A percentile compares a stretch with the other conserved stretches of the same genome.
phyloP scores from a whole-genome alignment of 2,888 invertebrate genomes.

The Macrophya annulata region DNA sequence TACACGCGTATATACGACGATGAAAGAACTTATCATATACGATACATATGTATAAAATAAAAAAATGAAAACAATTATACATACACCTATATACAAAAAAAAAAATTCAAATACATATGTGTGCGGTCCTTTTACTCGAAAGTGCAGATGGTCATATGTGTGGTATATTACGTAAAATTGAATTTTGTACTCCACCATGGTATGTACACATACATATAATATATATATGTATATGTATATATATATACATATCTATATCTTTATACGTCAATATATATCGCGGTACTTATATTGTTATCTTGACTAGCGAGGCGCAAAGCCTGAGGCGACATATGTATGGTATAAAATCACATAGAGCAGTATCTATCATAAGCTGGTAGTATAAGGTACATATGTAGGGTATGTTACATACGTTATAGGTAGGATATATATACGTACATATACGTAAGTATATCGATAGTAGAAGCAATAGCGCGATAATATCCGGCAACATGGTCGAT shows the following conservation, averaged over 20 bases:
- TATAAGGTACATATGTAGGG: too few species aligned
- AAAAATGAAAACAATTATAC: too few species aligned
- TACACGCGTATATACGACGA: too few species aligned
- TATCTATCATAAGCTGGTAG: neutral
- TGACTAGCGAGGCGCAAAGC: conserved; percentile 3
- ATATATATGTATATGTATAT: neutral
- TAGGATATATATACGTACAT: neutral
- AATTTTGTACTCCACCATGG: neutral
- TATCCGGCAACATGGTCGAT: neutral
- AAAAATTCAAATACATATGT: too few species aligned
- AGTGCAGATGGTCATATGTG: too few species aligned
- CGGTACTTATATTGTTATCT: conserved; percentile 38
- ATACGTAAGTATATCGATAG: neutral
- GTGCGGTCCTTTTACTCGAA: too few species aligned
- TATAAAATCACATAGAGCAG: conserved; percentile 26
- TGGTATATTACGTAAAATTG: too few species aligned
- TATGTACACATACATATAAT: neutral
- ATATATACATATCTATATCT: neutral
- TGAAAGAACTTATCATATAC: too few species aligned
- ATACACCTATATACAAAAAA: too few species aligned
- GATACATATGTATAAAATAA: too few species aligned
- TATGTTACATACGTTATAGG: too few species aligned
- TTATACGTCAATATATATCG: conserved; percentile 13
- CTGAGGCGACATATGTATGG: conserved; percentile 22
- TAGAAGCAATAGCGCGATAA: neutral